These are phyloP conservation scores for Zaprionus vittiger DNA, from an alignment of 1,140 invertebrate species.

Conservation along the genomic window DNA sequence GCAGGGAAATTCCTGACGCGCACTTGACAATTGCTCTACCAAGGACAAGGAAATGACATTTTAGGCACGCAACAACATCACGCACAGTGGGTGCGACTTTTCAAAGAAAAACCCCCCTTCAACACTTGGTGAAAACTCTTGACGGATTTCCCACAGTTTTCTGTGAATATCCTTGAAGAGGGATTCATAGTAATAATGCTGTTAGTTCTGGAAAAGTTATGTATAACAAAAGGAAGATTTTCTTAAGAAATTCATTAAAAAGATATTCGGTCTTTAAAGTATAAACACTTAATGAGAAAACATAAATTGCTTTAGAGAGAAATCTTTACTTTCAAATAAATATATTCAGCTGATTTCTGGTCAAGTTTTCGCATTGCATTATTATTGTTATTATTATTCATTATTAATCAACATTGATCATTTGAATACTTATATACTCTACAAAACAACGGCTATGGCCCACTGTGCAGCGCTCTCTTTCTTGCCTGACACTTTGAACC, in stretches of 20 bases:
- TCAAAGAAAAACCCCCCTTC: neutral
- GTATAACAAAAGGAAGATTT: neutral
- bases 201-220: neutral
- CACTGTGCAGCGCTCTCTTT: conserved; percentile 20
- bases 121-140: neutral
- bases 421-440: neutral
- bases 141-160: neutral
- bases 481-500: conserved; percentile 19
- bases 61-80: conserved; percentile 58
- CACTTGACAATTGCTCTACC: conserved; percentile 72
- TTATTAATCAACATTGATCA: too few relatives aligned
- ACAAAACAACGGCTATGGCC: neutral
- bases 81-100: conserved; percentile 12
- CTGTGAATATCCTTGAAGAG: neutral
- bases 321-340: too few relatives aligned
- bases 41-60: conserved; percentile 76
- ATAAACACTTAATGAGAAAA: too few relatives aligned
- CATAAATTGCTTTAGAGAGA: too few relatives aligned
- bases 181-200: neutral
- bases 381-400: too few relatives aligned
- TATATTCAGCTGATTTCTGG: too few relatives aligned
- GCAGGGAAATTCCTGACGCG: conserved; percentile 37
- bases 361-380: too few relatives aligned
- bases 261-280: too few relatives aligned
- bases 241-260: too few relatives aligned